phyloP scores from a whole-genome alignment of 1,140 invertebrate species.

The Eufriesea mexicana region DNA sequence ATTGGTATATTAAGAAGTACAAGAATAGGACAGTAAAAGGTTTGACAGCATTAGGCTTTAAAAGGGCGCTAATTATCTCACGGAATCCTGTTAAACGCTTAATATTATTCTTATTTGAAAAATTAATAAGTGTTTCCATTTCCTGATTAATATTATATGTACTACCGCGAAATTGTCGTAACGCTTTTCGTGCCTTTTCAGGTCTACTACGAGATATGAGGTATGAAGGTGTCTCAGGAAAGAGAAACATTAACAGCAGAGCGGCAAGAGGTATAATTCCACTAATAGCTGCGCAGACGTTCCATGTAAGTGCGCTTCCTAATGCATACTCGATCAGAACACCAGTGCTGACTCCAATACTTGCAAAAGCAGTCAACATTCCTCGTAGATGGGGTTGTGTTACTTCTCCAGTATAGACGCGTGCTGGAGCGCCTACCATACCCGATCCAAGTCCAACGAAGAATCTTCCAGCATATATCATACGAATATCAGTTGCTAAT shows the following conservation, averaged over 20 bases:
- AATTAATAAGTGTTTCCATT: conserved; percentile 85
- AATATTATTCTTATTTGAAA: conserved; percentile 85
- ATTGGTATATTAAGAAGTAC: conserved; percentile 89
- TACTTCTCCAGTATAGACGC: conserved; percentile 87
- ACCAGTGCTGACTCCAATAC: conserved; percentile 85
- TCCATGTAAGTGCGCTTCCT: conserved; percentile 85
- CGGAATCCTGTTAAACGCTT: conserved; percentile 82
- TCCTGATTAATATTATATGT: conserved; percentile 86
- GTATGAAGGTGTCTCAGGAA: conserved; percentile 89
- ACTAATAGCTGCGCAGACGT: conserved; percentile 84
- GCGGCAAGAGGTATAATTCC: conserved; percentile 84
- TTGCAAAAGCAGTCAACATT: conserved; percentile 86
- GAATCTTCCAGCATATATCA: conserved; percentile 86
- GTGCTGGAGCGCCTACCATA: conserved; percentile 87
- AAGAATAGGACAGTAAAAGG: conserved; percentile 86
- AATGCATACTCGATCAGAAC: conserved; percentile 86
- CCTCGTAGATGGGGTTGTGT: conserved; percentile 87
- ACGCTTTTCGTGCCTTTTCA: conserved; percentile 84
- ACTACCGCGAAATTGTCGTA: conserved; percentile 85
- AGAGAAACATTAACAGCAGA: conserved; percentile 84
- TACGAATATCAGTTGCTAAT: conserved; percentile 83
- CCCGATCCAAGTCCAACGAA: conserved; percentile 86
- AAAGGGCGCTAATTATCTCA: conserved; percentile 84
- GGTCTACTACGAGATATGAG: conserved; percentile 85
- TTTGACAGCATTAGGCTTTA: conserved; percentile 85